phyloP scores from a whole-genome alignment of 2,797 vertebrate genomes.

The Esox masquinongy region DNA sequence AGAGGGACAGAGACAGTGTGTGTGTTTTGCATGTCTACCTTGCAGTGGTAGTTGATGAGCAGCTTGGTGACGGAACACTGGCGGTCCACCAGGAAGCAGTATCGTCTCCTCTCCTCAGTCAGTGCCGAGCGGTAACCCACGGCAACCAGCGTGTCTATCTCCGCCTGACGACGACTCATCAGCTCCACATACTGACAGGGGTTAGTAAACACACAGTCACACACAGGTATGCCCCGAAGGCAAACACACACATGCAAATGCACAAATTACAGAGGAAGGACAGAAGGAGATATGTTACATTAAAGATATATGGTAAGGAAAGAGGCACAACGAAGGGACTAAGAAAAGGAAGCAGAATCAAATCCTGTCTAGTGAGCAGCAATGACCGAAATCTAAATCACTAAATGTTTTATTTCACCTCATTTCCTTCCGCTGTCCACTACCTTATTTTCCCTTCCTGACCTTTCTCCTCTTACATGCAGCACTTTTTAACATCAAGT shows the following conservation, averaged over 20 bases:
- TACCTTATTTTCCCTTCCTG: conserved; percentile 22
- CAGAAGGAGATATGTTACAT: conserved; percentile 38
- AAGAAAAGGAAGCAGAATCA: conserved; percentile 42
- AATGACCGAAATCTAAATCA: conserved; percentile 41
- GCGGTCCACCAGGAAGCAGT: conserved; percentile 86
- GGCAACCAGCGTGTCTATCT: conserved; percentile 82
- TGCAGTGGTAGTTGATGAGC: conserved; percentile 84
- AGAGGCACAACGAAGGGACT: conserved; percentile 17
- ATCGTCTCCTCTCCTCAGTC: conserved; percentile 83
- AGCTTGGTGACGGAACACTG: conserved; percentile 87
- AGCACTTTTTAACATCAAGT: conserved; percentile 28
- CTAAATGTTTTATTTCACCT: conserved; percentile 18
- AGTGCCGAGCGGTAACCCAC: conserved; percentile 83
- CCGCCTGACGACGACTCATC: conserved; percentile 84
- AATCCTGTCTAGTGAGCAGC: conserved; percentile 45
- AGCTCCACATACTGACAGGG: conserved; percentile 80
- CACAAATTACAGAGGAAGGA: background rate
- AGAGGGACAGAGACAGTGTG: background rate
- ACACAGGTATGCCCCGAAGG: background rate
- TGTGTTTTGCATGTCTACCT: conserved; percentile 63
- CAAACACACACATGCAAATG: background rate
- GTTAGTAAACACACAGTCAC: background rate
- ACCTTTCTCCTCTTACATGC: conserved; percentile 36
- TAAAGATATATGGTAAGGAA: conserved; percentile 31
- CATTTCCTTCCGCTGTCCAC: conserved; percentile 32